These are phyloP conservation scores for Aethes cnicana DNA, from an alignment of 2,888 invertebrate species.

Conservation along the genomic window DNA sequence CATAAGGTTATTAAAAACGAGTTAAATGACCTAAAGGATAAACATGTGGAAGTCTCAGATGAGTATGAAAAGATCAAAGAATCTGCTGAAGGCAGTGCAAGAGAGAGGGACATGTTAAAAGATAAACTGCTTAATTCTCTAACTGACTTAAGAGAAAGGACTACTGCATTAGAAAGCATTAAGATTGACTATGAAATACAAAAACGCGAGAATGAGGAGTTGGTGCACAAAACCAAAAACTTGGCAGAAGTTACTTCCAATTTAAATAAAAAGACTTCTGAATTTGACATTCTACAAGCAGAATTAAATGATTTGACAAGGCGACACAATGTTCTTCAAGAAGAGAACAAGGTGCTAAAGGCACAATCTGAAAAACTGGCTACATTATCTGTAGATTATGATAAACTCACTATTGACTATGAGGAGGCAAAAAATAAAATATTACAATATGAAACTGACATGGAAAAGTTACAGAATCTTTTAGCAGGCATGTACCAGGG, in stretches of 20 bases:
- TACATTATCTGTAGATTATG: conserved; percentile 68
- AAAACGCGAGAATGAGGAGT: conserved; percentile 69
- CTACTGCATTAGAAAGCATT: conserved; percentile 58
- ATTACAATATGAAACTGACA: conserved; percentile 60
- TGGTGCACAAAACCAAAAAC: conserved; percentile 64
- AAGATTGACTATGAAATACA: conserved; percentile 70
- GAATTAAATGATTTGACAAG: conserved; percentile 62
- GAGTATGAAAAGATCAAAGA: conserved; percentile 78
- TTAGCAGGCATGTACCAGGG: conserved; percentile 80
- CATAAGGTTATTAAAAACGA: conserved; percentile 80
- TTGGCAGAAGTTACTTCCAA: conserved; percentile 67
- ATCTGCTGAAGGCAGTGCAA: conserved; percentile 53
- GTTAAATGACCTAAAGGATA: conserved; percentile 74
- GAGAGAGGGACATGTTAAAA: conserved; percentile 63
- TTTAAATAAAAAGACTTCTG: conserved; percentile 64
- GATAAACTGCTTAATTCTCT: conserved; percentile 61
- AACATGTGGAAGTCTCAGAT: conserved; percentile 75
- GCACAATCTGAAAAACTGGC: conserved; percentile 68
- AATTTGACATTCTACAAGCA: conserved; percentile 61
- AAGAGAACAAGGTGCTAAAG: conserved; percentile 69
- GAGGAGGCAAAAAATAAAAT: conserved; percentile 61
- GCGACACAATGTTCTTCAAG: conserved; percentile 65
- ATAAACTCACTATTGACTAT: conserved; percentile 65
- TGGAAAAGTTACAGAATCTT: conserved; percentile 70
- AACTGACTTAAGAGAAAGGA: conserved; percentile 62